Base-by-base conservation (phyloP, 1,140 invertebrate genomes). In the Solenopsis fugax region DNA sequence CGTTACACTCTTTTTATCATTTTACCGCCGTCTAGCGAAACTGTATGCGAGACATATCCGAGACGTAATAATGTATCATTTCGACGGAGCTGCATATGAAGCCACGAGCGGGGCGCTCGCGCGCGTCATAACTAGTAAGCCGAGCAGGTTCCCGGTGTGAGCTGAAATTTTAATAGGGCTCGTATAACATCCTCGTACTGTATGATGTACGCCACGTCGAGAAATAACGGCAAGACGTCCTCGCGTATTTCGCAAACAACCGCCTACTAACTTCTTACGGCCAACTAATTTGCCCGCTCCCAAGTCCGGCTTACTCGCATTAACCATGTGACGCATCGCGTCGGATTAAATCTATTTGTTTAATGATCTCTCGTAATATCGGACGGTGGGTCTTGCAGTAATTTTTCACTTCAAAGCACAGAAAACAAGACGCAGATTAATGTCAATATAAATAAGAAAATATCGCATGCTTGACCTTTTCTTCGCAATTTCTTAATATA, bases 91-190 rank as follows among this genome's bases (percentile, higher is more conserved):
- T 45, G 69, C 37, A 34, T 54, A 71, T 41, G 56, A 81, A 81
- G 48, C 77, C 48, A 24, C 34, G 77, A 69, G 9, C 45, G 48
- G 13, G 10, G 34, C 56, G 45, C 60, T n/a, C 58, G 67, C 80
- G 67, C 34, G 67, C 80, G 67, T 73, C 80, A 48, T 84, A 75
- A 84, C 52, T 82, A 34, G 78, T 72, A 72, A 82, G 78, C 52
- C 80, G 54, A 73, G 77, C 29, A 45, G 69, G 41, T 56, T 60
- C 54, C 69, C 18, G 54, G 41, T 60, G 80, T 71, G 80, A 84
- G 69, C 69, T 84, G 69, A 73, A 75, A 84, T 84, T 84, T 84
- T 84, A 84, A 84, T 84, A 60, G 56, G 80, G 29, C 54, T 75
- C 69, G 80, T 73, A 75, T 84, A 62, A 73, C 69, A 84, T 84